phyloP scores from a whole-genome alignment of 2,888 invertebrate genomes.

The Orchestes rusci region DNA sequence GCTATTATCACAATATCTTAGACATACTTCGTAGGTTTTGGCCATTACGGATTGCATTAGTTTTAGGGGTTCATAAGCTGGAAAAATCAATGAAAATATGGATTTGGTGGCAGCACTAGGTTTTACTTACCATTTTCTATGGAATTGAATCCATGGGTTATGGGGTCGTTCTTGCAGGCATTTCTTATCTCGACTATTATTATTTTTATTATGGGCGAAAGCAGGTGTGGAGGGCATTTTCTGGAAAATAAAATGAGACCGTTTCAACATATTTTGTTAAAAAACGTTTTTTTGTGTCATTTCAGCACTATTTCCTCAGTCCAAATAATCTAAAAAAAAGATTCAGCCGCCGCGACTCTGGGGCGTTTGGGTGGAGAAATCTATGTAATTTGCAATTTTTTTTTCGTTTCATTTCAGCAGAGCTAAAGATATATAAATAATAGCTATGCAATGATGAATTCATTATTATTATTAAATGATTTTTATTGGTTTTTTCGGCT shows the following conservation, averaged over 20 bases:
- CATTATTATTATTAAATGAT: too few relatives aligned
- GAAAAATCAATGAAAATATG: slow-evolving; percentile 34
- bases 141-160: slow-evolving; percentile 55
- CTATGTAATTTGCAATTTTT: too few relatives aligned
- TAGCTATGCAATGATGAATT: too few relatives aligned
- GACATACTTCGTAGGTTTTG: slow-evolving; percentile 64
- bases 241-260: slow-evolving; percentile 53
- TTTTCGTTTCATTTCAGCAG: too few relatives aligned
- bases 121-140: slow-evolving; percentile 55
- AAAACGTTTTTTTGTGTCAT: too few relatives aligned
- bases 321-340: too few relatives aligned
- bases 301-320: too few relatives aligned
- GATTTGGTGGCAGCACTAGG: slow-evolving; percentile 9
- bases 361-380: too few relatives aligned
- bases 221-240: slow-evolving; percentile 61
- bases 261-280: too few relatives aligned
- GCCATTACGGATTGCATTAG: slow-evolving; percentile 68
- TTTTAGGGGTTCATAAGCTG: slow-evolving; percentile 65
- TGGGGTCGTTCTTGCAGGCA: slow-evolving; percentile 57
- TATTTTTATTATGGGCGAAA: slow-evolving; percentile 59
- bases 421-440: too few relatives aligned
- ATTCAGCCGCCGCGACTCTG: too few relatives aligned
- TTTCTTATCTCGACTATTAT: slow-evolving; percentile 61
- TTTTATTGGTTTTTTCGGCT: too few relatives aligned
- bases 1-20: slow-evolving; percentile 61